These are phyloP conservation scores for Palloptera scutellata DNA, from an alignment of 2,888 invertebrate species.

Conservation along the genomic window DNA sequence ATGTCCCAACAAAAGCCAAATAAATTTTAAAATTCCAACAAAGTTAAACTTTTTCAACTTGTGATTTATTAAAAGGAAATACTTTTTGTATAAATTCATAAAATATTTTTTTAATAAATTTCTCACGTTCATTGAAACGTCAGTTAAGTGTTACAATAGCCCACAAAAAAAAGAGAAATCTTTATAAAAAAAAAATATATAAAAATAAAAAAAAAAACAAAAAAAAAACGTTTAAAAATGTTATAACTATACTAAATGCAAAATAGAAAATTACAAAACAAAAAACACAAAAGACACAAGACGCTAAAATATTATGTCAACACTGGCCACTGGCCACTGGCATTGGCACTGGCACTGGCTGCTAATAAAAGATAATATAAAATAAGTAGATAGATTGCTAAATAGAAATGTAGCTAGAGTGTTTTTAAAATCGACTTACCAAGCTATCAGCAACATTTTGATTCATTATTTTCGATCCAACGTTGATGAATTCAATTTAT, in stretches of 20 bases:
- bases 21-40: background rate
- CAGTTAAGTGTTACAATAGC: background rate
- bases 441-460: slow-evolving; percentile 65
- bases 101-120: background rate
- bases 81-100: background rate
- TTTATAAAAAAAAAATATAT: background rate
- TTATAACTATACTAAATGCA: background rate
- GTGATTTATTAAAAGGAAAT: background rate
- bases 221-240: background rate
- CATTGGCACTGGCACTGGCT: too few species aligned
- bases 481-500: background rate
- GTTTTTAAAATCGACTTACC: slow-evolving; percentile 53
- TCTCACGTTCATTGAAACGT: background rate
- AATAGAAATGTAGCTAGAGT: slow-evolving; percentile 12
- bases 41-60: background rate
- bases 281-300: background rate
- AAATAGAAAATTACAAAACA: background rate
- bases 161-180: background rate
- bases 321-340: too few species aligned
- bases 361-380: background rate
- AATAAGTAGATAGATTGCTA: slow-evolving; percentile 3
- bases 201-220: background rate
- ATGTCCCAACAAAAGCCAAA: background rate
- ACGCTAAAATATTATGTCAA: background rate
- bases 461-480: slow-evolving; percentile 55